These are phyloP conservation scores for Listronotus oregonensis DNA, from an alignment of 1,140 invertebrate species.

Conservation along the genomic window DNA sequence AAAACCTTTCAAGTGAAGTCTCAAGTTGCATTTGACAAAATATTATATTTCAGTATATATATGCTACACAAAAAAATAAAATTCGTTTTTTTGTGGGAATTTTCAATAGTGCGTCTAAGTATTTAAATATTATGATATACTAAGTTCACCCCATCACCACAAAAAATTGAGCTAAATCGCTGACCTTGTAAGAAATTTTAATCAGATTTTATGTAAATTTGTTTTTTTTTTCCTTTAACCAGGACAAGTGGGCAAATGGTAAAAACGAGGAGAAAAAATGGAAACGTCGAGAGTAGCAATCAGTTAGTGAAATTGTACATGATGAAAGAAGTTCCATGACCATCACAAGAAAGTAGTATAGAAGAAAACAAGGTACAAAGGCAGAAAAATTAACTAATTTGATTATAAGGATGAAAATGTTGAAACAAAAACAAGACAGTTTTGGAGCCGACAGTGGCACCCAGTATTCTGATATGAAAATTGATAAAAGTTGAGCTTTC, in stretches of 20 bases:
- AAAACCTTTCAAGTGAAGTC: too few species aligned
- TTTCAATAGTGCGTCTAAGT: too few species aligned
- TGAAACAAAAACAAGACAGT: background rate
- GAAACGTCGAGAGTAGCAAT: background rate
- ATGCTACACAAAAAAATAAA: too few species aligned
- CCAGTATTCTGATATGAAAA: slow-evolving; percentile 6
- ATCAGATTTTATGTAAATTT: too few species aligned
- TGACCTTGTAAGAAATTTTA: too few species aligned
- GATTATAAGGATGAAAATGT: background rate
- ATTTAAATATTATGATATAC: too few species aligned
- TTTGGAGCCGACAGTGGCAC: background rate
- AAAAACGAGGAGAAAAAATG: slow-evolving; percentile 18
- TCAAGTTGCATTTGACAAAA: too few species aligned
- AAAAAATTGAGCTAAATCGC: too few species aligned
- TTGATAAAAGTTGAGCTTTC: background rate
- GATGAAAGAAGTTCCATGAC: background rate
- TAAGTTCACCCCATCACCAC: too few species aligned
- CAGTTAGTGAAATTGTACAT: slow-evolving; percentile 8
- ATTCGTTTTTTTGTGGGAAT: too few species aligned
- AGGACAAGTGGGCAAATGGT: slow-evolving; percentile 20
- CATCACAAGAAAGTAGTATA: background rate
- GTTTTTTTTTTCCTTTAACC: background rate
- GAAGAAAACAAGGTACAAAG: background rate
- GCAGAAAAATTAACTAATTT: background rate
- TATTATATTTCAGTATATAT: too few species aligned